These are phyloP conservation scores for Drosophila saltans DNA, from an alignment of 1,140 invertebrate genomes.

Conservation along the genomic window DNA sequence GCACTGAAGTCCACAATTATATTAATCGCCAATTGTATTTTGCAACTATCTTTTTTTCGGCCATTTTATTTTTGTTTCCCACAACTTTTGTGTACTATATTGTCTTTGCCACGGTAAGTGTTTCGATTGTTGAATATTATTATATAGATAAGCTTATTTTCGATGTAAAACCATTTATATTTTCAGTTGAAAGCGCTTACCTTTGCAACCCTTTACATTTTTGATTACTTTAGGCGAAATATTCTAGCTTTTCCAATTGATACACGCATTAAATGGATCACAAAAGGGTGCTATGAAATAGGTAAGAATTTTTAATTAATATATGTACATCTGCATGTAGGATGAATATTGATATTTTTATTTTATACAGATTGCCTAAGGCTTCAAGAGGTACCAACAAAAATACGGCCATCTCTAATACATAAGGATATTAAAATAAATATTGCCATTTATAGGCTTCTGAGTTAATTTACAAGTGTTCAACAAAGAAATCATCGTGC, in stretches of 20 bases:
- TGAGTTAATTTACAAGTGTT: conserved; percentile 21
- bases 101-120: conserved; percentile 77
- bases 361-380: conserved; percentile 47
- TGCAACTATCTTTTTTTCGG: conserved; percentile 77
- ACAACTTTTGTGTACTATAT: conserved; percentile 78
- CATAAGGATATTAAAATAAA: conserved; percentile 35
- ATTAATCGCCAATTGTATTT: conserved; percentile 80
- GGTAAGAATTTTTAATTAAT: conserved; percentile 25
- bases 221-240: conserved; percentile 59
- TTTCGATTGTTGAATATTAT: neutral
- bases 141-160: neutral
- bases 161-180: neutral
- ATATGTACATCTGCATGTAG: too few relatives aligned
- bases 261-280: conserved; percentile 65
- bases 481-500: too few relatives aligned
- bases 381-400: conserved; percentile 38
- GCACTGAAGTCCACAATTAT: conserved; percentile 76
- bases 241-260: conserved; percentile 84
- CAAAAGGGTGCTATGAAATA: conserved; percentile 52
- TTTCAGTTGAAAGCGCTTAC: conserved; percentile 57
- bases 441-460: conserved; percentile 55
- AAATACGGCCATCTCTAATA: conserved; percentile 28
- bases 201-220: conserved; percentile 47
- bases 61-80: conserved; percentile 75
- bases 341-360: neutral